phyloP scores from a whole-genome alignment of 37 sponge, comb jelly and placozoan species.

The Ianthella basta region DNA sequence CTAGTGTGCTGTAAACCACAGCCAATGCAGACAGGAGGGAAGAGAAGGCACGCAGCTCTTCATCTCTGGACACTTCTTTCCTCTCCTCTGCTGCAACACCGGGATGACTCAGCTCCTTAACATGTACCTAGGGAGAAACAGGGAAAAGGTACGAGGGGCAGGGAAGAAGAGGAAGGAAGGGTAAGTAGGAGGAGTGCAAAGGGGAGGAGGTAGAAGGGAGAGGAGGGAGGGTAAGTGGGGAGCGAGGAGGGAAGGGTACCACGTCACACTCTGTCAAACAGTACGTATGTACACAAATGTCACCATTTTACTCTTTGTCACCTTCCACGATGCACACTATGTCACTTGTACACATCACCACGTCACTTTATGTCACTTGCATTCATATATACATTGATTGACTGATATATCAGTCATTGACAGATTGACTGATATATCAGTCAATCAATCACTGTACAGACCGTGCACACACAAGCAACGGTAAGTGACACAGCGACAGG shows the following conservation, averaged over 20 bases:
- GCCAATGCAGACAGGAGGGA: constrained; percentile 4
- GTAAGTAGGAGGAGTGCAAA: background rate
- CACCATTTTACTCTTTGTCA: no score
- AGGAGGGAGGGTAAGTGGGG: background rate
- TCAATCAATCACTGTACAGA: background rate
- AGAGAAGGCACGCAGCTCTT: background rate
- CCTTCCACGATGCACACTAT: no score
- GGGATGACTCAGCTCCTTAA: background rate
- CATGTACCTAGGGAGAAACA: background rate
- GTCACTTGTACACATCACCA: no score
- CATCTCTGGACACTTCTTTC: background rate
- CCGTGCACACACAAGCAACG: background rate
- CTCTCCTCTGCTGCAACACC: background rate
- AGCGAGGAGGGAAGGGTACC: constrained; percentile 5
- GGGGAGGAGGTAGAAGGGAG: background rate
- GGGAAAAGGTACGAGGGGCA: background rate
- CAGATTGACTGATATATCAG: no score
- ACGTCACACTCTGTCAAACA: no score
- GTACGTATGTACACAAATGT: no score
- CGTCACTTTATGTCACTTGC: no score
- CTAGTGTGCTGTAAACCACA: constrained; percentile 10
- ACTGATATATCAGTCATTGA: no score
- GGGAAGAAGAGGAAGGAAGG: background rate
- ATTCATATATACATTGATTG: no score
- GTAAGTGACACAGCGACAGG: background rate